phyloP scores from a whole-genome alignment of 2,113 vertebrate species.

The Zingel zingel region DNA sequence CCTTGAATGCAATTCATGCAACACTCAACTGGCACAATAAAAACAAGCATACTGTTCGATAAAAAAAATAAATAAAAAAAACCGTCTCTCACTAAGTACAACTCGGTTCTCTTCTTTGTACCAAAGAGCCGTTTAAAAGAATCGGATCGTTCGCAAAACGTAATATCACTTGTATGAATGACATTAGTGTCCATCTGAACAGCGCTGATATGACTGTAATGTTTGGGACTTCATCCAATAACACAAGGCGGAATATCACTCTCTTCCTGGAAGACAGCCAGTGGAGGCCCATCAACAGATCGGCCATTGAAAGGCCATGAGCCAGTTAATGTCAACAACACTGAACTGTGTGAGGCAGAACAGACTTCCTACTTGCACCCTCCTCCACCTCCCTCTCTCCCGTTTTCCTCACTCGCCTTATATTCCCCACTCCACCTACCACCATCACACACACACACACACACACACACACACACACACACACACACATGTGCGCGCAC shows the following conservation, averaged over 20 bases:
- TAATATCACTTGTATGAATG: background rate
- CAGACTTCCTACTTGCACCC: slow-evolving; percentile 63
- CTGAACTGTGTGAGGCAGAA: slow-evolving; percentile 52
- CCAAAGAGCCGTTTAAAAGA: no score
- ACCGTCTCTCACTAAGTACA: no score
- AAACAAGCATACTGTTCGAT: no score
- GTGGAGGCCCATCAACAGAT: slow-evolving; percentile 39
- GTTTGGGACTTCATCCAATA: slow-evolving; percentile 30
- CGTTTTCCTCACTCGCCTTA: slow-evolving; percentile 13
- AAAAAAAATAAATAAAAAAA: no score
- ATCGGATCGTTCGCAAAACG: no score
- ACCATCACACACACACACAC: slow-evolving; percentile 20
- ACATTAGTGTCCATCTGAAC: background rate
- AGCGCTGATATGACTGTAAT: slow-evolving; percentile 3
- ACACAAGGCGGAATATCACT: slow-evolving; percentile 32
- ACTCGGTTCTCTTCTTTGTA: no score
- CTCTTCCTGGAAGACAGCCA: slow-evolving; percentile 57
- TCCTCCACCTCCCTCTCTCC: slow-evolving; percentile 22
- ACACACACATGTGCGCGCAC: slow-evolving; percentile 34
- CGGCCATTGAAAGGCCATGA: slow-evolving; percentile 47
- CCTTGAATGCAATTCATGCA: no score
- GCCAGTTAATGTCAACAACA: slow-evolving; percentile 72
- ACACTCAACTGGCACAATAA: no score
- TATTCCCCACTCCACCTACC: background rate
- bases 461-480: slow-evolving; percentile 31